Evolutionary conservation across 92 coral and sea anemone species (phyloP).

Genomic region (Palythoa grandis): DNA sequence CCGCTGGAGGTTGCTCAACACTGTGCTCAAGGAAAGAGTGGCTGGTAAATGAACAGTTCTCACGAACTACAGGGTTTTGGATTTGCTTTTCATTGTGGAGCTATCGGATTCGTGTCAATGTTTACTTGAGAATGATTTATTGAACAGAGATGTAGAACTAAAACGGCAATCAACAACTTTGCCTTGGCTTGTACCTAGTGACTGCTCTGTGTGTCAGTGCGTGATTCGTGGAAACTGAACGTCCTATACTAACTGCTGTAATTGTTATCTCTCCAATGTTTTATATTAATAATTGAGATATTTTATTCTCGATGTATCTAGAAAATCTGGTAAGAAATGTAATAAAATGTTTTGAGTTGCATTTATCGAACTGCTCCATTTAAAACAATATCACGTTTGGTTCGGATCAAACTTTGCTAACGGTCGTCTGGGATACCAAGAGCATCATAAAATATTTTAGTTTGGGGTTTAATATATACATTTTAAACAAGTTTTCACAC

Average conservation of each 20-base stretch:
- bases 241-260: not conserved
- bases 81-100: not conserved
- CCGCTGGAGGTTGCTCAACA: conserved; percentile 64
- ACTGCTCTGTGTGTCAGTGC: not conserved
- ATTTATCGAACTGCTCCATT: too few species aligned
- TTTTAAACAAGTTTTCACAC: too few species aligned
- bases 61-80: not conserved
- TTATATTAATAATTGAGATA: not conserved
- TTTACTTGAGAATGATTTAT: not conserved
- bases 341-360: not conserved
- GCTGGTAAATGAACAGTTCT: conserved; percentile 41
- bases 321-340: not conserved
- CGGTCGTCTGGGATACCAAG: too few species aligned
- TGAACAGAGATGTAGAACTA: not conserved
- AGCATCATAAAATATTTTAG: too few species aligned
- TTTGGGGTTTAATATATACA: too few species aligned
- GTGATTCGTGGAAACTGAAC: too few species aligned
- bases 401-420: too few species aligned
- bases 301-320: not conserved
- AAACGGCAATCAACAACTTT: not conserved
- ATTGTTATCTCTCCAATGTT: not conserved
- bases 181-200: not conserved
- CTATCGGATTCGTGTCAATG: not conserved
- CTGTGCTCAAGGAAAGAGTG: conserved; percentile 51
- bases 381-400: too few species aligned